Evolutionary conservation across 2,888 invertebrate genomes (phyloP).

Genomic region (Anagyrus pseudococci): DNA sequence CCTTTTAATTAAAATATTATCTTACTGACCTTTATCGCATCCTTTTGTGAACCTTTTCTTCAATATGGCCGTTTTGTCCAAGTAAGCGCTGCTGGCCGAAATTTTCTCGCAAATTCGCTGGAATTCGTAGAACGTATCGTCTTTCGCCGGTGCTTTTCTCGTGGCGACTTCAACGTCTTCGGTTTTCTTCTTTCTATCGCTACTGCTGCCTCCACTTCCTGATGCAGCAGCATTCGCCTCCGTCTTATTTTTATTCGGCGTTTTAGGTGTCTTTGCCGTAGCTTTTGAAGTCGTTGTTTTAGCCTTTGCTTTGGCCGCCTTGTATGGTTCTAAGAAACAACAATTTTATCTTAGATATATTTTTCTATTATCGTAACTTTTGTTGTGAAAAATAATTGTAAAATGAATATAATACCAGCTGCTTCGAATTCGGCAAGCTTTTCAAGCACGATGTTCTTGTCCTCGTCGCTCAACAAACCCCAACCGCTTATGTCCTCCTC

Average conservation of each 20-base stretch:
- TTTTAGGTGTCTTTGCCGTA: background rate
- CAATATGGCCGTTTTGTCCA: conserved; percentile 79
- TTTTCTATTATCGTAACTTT: background rate
- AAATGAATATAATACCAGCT: conserved; percentile 44
- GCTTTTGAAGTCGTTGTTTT: conserved; percentile 29
- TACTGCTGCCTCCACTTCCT: no score
- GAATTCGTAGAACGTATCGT: conserved; percentile 80
- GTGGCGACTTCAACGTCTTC: conserved; percentile 35
- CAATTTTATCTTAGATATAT: background rate
- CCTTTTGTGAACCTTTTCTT: conserved; percentile 71
- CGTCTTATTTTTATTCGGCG: background rate
- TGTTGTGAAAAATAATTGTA: no score
- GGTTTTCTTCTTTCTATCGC: conserved; percentile 15
- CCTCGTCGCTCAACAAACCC: conserved; percentile 70
- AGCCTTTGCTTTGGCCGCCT: conserved; percentile 37
- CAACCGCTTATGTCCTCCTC: conserved; percentile 82
- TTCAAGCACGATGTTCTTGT: conserved; percentile 70
- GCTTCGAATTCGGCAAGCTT: conserved; percentile 71
- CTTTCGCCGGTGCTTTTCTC: conserved; percentile 60
- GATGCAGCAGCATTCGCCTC: background rate
- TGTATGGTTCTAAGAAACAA: conserved; percentile 42
- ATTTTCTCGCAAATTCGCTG: conserved; percentile 79
- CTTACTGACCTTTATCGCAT: conserved; percentile 49
- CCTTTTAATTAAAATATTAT: no score
- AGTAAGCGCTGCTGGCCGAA: conserved; percentile 78